phyloP scores from a whole-genome alignment of 2,888 invertebrate species.

The Crossocerus cetratus region DNA sequence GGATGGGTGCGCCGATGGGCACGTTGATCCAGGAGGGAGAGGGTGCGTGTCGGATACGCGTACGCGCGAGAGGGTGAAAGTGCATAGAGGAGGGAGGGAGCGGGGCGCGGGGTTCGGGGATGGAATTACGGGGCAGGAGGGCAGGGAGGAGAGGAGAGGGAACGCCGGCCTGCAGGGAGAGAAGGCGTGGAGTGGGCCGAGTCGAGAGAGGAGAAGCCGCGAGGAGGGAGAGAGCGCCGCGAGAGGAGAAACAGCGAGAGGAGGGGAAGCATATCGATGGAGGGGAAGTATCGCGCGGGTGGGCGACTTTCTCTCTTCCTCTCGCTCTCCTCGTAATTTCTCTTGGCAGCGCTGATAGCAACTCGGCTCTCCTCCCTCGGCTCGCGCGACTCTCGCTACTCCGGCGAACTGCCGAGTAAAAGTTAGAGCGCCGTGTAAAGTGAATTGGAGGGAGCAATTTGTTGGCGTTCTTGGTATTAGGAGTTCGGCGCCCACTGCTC shows the following conservation, averaged over 20 bases:
- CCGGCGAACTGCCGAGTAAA: too few relatives aligned
- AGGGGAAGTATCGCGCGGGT: too few relatives aligned
- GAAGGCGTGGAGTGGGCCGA: constrained; percentile 29
- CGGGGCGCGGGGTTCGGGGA: neutral
- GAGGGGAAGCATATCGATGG: constrained; percentile 30
- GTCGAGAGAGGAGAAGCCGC: neutral
- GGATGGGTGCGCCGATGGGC: too few relatives aligned
- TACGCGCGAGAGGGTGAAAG: constrained; percentile 21
- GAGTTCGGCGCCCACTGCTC: neutral
- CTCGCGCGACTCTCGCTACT: neutral
- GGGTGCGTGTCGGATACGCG: neutral
- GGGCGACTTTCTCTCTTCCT: constrained; percentile 3
- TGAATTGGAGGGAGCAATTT: too few relatives aligned
- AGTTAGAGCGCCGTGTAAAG: too few relatives aligned
- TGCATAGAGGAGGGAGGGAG: constrained; percentile 27
- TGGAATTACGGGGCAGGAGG: neutral
- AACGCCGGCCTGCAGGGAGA: neutral
- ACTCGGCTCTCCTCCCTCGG: neutral
- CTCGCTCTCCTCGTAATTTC: neutral
- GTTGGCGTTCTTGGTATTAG: too few relatives aligned
- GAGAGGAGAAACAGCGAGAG: constrained; percentile 22
- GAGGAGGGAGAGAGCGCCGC: constrained; percentile 9
- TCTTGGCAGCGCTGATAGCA: neutral
- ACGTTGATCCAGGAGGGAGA: neutral
- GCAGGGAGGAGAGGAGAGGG: neutral